Conservation (phyloP, 2,888 invertebrate genomes). For the Chymomyza caudatula region DNA sequence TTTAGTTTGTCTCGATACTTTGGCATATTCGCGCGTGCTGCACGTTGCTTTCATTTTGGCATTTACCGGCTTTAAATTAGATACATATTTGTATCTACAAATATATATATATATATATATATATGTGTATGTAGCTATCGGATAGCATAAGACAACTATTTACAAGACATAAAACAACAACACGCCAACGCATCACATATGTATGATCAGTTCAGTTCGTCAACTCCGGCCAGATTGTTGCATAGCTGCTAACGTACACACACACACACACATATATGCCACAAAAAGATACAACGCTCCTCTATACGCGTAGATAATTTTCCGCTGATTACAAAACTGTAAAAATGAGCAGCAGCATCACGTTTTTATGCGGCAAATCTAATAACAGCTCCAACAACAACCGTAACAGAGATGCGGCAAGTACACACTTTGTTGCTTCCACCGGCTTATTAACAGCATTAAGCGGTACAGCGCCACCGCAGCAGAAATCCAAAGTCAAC, state of each 20-base stretch:
- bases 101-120: background rate
- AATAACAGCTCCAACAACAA: conserved; percentile 35
- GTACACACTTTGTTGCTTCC: conserved; percentile 26
- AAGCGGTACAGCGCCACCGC: conserved; percentile 12
- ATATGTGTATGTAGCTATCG: conserved; percentile 26
- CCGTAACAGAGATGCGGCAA: conserved; percentile 29
- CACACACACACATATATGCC: background rate
- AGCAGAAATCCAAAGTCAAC: conserved; percentile 31
- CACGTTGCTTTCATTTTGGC: conserved; percentile 37
- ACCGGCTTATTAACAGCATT: conserved; percentile 15
- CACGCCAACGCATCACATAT: background rate
- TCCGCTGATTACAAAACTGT: background rate
- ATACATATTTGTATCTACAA: background rate
- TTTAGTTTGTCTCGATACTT: conserved; percentile 1
- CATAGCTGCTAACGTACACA: background rate
- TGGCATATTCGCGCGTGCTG: conserved; percentile 35
- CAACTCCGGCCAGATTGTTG: background rate
- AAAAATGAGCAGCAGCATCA: conserved; percentile 65
- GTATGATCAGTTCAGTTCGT: background rate
- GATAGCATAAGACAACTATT: conserved; percentile 20
- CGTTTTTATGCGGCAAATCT: conserved; percentile 65
- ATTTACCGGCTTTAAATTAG: conserved; percentile 17
- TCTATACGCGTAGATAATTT: background rate
- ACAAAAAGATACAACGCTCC: background rate
- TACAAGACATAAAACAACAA: conserved; percentile 23